Evolutionary conservation across 2,888 invertebrate genomes (phyloP), one percentile per base, ranked within the genome.

Genomic region (Tiphia femorata): DNA sequence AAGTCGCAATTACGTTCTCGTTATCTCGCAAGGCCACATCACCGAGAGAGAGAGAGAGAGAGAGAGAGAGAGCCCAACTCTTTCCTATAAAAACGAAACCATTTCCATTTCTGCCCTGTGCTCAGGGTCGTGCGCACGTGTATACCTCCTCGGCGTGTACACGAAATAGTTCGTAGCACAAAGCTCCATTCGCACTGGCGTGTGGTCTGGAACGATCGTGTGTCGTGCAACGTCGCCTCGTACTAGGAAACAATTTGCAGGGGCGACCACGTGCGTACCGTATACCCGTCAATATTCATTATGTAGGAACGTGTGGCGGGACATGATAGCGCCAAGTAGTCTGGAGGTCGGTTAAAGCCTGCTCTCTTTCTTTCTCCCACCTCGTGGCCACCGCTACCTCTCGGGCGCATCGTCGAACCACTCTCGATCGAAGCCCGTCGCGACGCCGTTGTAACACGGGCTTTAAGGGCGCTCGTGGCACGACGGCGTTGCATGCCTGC

Each of bases 401-500:
- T 40, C 33, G 46, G 14, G 33, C 23, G 16, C 27, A 23, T n/a
- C n/a, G 14, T 7, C 7, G 42, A 30, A 37, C 48, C 23, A 19
- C 25, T 25, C 51, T 49, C 58, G 54, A 58, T 58, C 40, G 57
- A 55, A 55, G 33, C 7, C 20, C 14, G n/a, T 6, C 27, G 41
- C 43, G 50, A 59, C 51, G n/a, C n/a, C n/a, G n/a, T 49, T 52
- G 48, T 42, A 43, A 58, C 29, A 50, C 63, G 49, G 49, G 63
- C 50, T 55, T n/a, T 56, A 43, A 62, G 54, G 52, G 51, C 49
- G 40, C 52, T 67, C 38, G 10, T n/a, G 47, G 54, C 41, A n/a
- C n/a, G 25, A 27, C 44, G 33, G 30, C 47, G 70, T 77, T 72
- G 77, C 77, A 77, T 78, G 77, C 64, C 58, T 67, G 70, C 67